Evolutionary conservation across 2,797 vertebrate species (phyloP), one percentile per base, ranked within the genome.

Genomic region (Kryptolebias ocellatus): DNA sequence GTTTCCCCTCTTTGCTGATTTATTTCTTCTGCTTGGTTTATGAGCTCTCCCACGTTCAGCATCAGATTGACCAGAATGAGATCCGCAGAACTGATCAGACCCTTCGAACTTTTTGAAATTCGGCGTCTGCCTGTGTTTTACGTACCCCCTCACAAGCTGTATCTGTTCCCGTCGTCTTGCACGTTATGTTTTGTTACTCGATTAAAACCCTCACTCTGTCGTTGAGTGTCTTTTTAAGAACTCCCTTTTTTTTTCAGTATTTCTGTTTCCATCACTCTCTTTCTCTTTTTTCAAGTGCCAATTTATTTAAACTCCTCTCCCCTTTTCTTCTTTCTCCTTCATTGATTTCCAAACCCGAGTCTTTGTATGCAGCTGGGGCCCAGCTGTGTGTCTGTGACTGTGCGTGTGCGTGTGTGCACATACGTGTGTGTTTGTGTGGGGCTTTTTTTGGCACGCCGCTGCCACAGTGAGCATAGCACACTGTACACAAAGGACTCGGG

Each of bases 311-410:
- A 94, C 91, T 92, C 90, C 85, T 92, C 93, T 86, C 88, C 89
- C 88, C 91, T 93, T 94, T 94, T 93, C 90, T 93, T 92, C 91
- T 93, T 94, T 94, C 92, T 92, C 92, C 93, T 95, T 95, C 93
- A 94, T 94, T 94, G 93, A 95, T 94, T 95, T 95, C 94, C 94
- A 95, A 94, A 94, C 92, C 90, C 87, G 86, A 92, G 91, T 89
- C 92, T 94, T 93, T 94, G 92, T 93, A 86, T 92, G 91, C 94
- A 95, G 94, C 94, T 95, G 94, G 89, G 84, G 80, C 90, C 92
- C 94, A 94, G 93, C 94, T 95, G 94, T 95, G 92, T 93, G 93
- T 90, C 88, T 92, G 87, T 88, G 86, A 89, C 85, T 86, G 80
- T 85, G 87, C 84, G 65, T 82, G 83, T 81, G 85, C 72, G 78